Base-by-base conservation (phyloP, 2,888 invertebrate genomes). In the Schizotus pectinicornis region DNA sequence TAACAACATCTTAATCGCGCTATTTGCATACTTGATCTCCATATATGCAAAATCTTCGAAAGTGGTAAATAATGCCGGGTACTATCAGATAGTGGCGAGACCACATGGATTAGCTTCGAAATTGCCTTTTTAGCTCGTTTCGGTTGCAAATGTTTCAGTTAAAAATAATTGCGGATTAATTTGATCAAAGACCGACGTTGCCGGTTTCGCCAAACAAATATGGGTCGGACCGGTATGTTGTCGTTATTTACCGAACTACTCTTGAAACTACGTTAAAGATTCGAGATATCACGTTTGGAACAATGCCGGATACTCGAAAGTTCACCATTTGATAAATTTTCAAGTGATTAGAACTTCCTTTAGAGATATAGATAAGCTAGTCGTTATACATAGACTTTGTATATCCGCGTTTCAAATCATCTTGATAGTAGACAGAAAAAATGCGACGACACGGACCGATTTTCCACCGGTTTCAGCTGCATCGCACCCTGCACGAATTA, bases 301-400 rank as follows among this genome's bases (percentile, higher is more conserved):
- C 65, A 63, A 67, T 65, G 61, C 70, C 73, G 72, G 73, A 73
- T 71, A 72, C 69, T 71, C 65, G 67, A 72, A 72, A 72, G 70
- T 72, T 70, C 66, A 68, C 63, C 62, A 69, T 67, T 71, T 68
- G 74, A 74, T 73, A 75, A 70, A 69, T 72, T 69, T 72, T 67
- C 61, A 69, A 67, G 67, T 66, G 74, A 74, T 73, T 73, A 70
- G 66, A 67, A 72, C 73, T 74, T 75, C 74, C 74, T 72, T 68
- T 68, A 54, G 62, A 70, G 73, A 74, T 74, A 69, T 59, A 73
- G 74, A 74, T 72, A 74, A 67, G 50, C 48, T 47, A 31, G 58
- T 49, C 51, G 39, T 57, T 57, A 54, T 50, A n/a, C n/a, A 58
- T 58, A 61, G 61, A 57, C 61, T 61, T 56, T 57, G 61, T 58